A percentile compares a stretch with the other conserved stretches of the same genome.
phyloP scores from a whole-genome alignment of 1,140 invertebrate genomes.

The Trichoplusia ni region DNA sequence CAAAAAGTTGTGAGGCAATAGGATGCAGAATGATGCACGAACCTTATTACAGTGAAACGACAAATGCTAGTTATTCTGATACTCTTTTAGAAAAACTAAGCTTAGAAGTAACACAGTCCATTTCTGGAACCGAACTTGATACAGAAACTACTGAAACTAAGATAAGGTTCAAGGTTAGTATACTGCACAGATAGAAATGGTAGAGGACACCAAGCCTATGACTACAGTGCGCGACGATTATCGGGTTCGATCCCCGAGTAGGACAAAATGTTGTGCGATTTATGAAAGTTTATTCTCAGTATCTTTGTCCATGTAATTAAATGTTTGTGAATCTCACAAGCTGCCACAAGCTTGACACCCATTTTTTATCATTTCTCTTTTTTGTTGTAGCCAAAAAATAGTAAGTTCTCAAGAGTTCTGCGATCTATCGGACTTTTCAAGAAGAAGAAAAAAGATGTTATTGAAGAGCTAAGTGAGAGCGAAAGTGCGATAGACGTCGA shows the following conservation, averaged over 20 bases:
- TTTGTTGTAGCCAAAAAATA: constrained; percentile 54
- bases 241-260: too few relatives aligned
- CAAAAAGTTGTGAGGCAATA: constrained; percentile 73
- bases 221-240: too few relatives aligned
- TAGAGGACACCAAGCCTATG: too few relatives aligned
- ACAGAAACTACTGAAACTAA: constrained; percentile 40
- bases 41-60: constrained; percentile 40
- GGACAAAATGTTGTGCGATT: too few relatives aligned
- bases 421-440: constrained; percentile 54
- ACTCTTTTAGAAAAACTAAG: constrained; percentile 65
- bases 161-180: too few relatives aligned
- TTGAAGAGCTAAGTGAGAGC: constrained; percentile 61
- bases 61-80: constrained; percentile 64
- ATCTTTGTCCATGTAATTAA: too few relatives aligned
- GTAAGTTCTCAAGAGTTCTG: constrained; percentile 54
- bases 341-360: neutral
- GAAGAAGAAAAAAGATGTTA: constrained; percentile 63
- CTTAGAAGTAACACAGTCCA: constrained; percentile 48
- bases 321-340: neutral
- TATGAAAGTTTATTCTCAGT: too few relatives aligned
- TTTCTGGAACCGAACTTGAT: constrained; percentile 49
- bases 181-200: too few relatives aligned
- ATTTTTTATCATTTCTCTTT: neutral
- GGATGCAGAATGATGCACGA: constrained; percentile 46
- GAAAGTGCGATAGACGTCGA: constrained; percentile 51